Evolutionary conservation across 2,113 vertebrate genomes (phyloP), one percentile per base, ranked within the genome.

Genomic region (Microtus montanus): DNA sequence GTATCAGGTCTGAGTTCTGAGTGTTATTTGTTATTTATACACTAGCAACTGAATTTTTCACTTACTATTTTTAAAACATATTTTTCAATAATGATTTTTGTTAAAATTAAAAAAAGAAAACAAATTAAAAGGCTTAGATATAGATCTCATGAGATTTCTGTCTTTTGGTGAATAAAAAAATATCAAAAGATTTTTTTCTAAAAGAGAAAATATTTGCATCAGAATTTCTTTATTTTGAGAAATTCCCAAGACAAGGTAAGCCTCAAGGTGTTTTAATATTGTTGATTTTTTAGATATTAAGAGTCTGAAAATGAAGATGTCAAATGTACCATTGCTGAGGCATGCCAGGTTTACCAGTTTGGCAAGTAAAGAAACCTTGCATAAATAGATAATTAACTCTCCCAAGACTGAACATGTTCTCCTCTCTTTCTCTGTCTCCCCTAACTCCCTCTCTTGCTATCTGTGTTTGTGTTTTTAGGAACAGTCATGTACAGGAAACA

Each of bases 221-320:
- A 84, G 14, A 63, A 66, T 74, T 92, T 82, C 35, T 71, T 82
- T 75, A 49, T 77, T 91, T 91, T 87, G 47, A 78, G 52, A 93
- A 93, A 64, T 77, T 1, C 7, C 7, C n/a, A 93, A 13, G 20
- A 24, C 58, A 9, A 3, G 20, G 19, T 95, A 30, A 77, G 41
- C 10, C 64, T 41, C 2, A 12, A 61, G 0, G 12, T 41, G 1
- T 38, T 83, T 41, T 63, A 20, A 38, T 58, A 1, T 41, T 63
- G 10, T 75, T 8, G 1, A 17, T 3, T 87, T 91, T 71, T 92
- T 71, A 88, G 87, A 58, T 33, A 28, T 24, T 54, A n/a, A 73
- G 38, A 70, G 7, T 2, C 30, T 87, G 4, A 30, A 90, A 75
- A 63, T 63, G 33, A 90, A 90, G 28, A 19, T 75, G 9, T 2